Percentiles rank a stretch among this genome's conserved stretches.
Conservation (phyloP, 2,888 invertebrate genomes). For the Hirtodrosophila cameraria region DNA sequence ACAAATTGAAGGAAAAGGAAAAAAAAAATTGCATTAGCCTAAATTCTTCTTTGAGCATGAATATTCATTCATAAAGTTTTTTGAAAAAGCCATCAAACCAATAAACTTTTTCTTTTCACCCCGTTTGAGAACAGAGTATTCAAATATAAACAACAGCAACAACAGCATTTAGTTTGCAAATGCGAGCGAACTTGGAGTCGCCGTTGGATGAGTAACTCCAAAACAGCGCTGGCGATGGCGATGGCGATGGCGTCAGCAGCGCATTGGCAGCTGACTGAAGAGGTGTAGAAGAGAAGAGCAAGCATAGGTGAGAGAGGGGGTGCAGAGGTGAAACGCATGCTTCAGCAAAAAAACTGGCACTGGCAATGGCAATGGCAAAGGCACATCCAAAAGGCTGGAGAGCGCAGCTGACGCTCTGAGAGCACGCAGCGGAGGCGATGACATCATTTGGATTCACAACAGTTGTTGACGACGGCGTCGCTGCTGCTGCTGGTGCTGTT, state of each 20-base stretch:
- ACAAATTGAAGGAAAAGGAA: no score
- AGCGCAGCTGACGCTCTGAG: slow-evolving; percentile 33
- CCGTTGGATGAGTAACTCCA: slow-evolving; percentile 54
- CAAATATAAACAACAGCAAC: slow-evolving; percentile 21
- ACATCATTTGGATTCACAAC: slow-evolving; percentile 60
- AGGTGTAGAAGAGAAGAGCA: neutral
- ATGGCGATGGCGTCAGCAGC: slow-evolving; percentile 73
- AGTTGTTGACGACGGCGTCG: slow-evolving; percentile 17
- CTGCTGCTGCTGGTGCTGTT: slow-evolving; percentile 6
- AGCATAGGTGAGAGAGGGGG: neutral
- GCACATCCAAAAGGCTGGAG: slow-evolving; percentile 18
- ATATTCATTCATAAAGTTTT: no score
- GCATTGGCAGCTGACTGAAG: slow-evolving; percentile 55
- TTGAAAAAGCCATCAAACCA: no score
- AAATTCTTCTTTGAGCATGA: no score
- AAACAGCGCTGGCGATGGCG: slow-evolving; percentile 24
- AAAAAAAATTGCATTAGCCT: no score
- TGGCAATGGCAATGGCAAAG: slow-evolving; percentile 27
- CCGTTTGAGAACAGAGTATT: slow-evolving; percentile 3
- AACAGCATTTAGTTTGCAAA: slow-evolving; percentile 34
- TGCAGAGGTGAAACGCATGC: slow-evolving; percentile 2
- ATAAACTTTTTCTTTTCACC: no score
- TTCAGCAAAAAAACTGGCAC: slow-evolving; percentile 6
- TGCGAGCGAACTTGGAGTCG: slow-evolving; percentile 38
- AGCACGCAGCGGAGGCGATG: slow-evolving; percentile 51